Conservation (phyloP, 1,140 invertebrate genomes). For the Drosophila oshimai region DNA sequence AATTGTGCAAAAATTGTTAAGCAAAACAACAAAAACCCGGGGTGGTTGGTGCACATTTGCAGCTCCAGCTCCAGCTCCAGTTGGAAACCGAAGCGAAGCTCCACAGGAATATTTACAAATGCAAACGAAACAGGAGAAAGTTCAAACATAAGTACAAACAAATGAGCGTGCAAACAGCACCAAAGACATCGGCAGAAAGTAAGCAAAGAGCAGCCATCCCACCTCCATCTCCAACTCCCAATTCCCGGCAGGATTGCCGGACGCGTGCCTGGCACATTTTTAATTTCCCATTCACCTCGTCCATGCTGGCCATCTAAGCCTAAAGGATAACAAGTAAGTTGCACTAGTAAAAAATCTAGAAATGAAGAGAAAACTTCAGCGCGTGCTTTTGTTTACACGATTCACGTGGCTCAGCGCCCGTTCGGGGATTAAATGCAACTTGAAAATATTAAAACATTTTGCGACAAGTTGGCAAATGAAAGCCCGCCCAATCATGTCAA, state of each 20-base stretch:
- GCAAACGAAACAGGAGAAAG: constrained; percentile 83
- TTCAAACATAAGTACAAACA: constrained; percentile 82
- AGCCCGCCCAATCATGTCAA: constrained; percentile 76
- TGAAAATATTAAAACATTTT: constrained; percentile 81
- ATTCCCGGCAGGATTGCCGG: constrained; percentile 9
- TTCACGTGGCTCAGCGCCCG: constrained; percentile 69
- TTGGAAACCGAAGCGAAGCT: constrained; percentile 1
- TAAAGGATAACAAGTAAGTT: constrained; percentile 53
- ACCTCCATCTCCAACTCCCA: neutral
- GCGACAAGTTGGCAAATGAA: constrained; percentile 80
- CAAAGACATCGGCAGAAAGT: constrained; percentile 49
- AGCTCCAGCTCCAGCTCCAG: constrained; percentile 43
- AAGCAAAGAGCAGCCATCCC: neutral
- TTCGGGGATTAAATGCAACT: constrained; percentile 75
- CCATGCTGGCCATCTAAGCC: constrained; percentile 5
- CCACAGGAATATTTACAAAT: constrained; percentile 80
- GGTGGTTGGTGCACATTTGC: constrained; percentile 31
- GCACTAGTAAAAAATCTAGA: constrained; percentile 2
- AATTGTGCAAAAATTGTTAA: constrained; percentile 73
- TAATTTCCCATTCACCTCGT: constrained; percentile 57
- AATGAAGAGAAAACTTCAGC: constrained; percentile 21
- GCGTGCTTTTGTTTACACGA: constrained; percentile 72
- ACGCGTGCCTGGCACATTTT: constrained; percentile 55
- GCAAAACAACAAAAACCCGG: constrained; percentile 22
- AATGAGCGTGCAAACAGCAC: constrained; percentile 81